These are phyloP conservation scores for Lepeophtheirus nordmannii DNA, from an alignment of 2,888 invertebrate species.

Conservation along the genomic window DNA sequence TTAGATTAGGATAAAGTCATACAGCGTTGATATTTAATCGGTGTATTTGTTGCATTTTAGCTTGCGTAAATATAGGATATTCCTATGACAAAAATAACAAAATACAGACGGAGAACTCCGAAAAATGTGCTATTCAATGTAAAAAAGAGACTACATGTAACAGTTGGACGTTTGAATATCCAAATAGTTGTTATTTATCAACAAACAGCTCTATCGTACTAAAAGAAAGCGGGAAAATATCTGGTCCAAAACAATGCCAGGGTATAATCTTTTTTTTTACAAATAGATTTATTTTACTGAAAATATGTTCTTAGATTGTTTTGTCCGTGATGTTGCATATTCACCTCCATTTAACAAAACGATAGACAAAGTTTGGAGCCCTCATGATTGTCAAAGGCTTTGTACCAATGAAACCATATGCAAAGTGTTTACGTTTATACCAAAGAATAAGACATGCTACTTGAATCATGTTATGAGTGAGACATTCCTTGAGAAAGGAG, in stretches of 20 bases:
- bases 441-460: background rate
- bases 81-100: background rate
- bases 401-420: background rate
- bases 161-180: background rate
- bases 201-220: background rate
- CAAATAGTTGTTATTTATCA: background rate
- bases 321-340: background rate
- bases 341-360: background rate
- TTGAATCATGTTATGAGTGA: background rate
- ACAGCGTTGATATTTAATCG: background rate
- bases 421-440: background rate
- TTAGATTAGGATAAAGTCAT: background rate
- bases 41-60: background rate
- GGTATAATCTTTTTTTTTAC: background rate
- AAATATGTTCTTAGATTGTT: background rate
- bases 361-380: background rate
- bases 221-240: background rate
- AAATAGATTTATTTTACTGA: background rate
- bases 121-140: background rate
- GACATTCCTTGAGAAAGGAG: background rate
- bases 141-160: background rate
- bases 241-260: background rate
- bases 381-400: background rate
- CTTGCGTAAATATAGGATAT: background rate
- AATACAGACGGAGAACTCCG: background rate